Percentiles rank a stretch among this genome's conserved stretches.
These are phyloP conservation scores for Aplocera efformata DNA, from an alignment of 2,888 invertebrate species.

Conservation along the genomic window DNA sequence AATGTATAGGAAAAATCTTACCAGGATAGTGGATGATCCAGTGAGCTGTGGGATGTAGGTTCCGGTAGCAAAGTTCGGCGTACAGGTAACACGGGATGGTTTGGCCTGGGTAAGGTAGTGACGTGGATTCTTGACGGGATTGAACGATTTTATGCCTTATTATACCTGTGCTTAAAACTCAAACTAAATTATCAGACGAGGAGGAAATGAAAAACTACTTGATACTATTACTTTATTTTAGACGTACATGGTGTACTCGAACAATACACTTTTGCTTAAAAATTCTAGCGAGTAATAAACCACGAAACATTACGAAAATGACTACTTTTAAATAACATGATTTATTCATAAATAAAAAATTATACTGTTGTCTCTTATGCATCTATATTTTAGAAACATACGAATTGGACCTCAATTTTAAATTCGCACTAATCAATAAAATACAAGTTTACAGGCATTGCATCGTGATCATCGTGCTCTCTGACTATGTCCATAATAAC, in stretches of 20 bases:
- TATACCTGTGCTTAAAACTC: conserved; percentile 50
- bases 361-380: conserved; percentile 57
- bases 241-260: conserved; percentile 61
- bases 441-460: conserved; percentile 40
- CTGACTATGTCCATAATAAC: conserved; percentile 28
- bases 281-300: conserved; percentile 74
- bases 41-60: conserved; percentile 76
- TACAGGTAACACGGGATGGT: conserved; percentile 72
- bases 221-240: conserved; percentile 67
- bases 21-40: conserved; percentile 76
- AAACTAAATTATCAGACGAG: conserved; percentile 20
- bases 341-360: conserved; percentile 62
- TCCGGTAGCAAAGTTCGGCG: conserved; percentile 67
- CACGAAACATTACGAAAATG: conserved; percentile 68
- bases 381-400: conserved; percentile 68
- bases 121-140: conserved; percentile 74
- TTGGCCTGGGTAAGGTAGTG: conserved; percentile 73
- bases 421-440: conserved; percentile 70
- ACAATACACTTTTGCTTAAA: conserved; percentile 75
- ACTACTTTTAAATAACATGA: conserved; percentile 73
- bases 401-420: conserved; percentile 77
- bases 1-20: conserved; percentile 76
- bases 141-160: conserved; percentile 43
- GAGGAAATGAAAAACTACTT: conserved; percentile 43
- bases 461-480: conserved; percentile 34